Evolutionary conservation across 1,140 invertebrate genomes (phyloP), one percentile per base, ranked within the genome.

Genomic region (Drosophila watanabei): DNA sequence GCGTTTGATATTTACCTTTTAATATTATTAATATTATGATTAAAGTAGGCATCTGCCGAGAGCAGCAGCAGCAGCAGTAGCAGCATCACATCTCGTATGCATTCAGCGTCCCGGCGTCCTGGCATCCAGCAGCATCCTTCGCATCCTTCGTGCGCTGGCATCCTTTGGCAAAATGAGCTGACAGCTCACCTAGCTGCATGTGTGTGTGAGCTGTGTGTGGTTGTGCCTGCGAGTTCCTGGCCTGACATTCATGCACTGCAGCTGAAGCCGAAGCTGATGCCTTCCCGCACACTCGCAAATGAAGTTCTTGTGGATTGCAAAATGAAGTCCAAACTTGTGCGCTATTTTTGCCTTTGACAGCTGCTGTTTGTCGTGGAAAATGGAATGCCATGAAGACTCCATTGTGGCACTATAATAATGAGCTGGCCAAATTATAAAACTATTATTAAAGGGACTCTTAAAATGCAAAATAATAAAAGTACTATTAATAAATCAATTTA

Each of bases 1-100:
- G 81, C 85, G 88, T 80, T 88, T 87, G 77, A 81, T 88, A 88
- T 87, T 87, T 89, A 84, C 84, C 85, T 89, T 89, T 88, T 81
- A 89, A 88, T 84, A 80, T 84, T 88, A 89, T 84, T 84, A 88
- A 88, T 78, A 89, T 88, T 84, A 89, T 84, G 75, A 89, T 73
- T 73, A 73, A 88, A 89, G 79, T 71, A 52, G 75, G 80, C 71
- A 77, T 60, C 79, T 52, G 80, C 60, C 39, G 63, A 35, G 60
- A 68, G 59, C 57, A 52, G 51, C 10, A 33, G 11, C 46, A 28
- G 46, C 48, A 30, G 48, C 48, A 62, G 18, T 18, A 35, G 18
- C 52, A 62, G 18, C 32, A 35, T 13, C 52, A 57, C 54, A 57
- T 70, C 64, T 78, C 69, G 69, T 83, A 80, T 80, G 84, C 80